A percentile compares a stretch with the other conserved stretches of the same genome.
Evolutionary conservation across 2,113 vertebrate species (phyloP).

Genomic region (Parotia lawesii): DNA sequence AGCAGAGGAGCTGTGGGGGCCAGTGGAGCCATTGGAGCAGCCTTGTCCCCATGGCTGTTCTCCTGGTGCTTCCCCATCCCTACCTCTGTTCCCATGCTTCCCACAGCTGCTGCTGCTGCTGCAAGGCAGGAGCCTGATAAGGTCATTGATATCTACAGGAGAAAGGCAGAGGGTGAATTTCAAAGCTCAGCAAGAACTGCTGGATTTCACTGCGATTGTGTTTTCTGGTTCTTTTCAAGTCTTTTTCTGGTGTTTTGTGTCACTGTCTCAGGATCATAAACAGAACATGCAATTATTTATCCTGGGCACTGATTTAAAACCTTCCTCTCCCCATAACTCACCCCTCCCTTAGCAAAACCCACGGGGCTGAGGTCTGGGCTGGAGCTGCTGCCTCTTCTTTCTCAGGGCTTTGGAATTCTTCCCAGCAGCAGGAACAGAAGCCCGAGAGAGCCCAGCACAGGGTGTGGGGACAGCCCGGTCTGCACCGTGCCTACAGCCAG

Average conservation of each 20-base stretch:
- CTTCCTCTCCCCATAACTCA: background rate
- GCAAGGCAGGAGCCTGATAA: background rate
- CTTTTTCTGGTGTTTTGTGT: background rate
- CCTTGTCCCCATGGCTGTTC: background rate
- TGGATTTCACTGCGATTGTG: background rate
- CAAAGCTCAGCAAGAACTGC: background rate
- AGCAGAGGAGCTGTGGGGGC: background rate
- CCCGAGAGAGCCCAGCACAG: background rate
- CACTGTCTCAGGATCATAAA: background rate
- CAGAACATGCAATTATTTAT: background rate
- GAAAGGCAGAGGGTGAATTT: background rate
- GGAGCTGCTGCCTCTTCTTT: background rate
- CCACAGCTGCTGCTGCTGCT: accelerated
- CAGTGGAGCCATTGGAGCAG: background rate
- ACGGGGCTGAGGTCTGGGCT: background rate
- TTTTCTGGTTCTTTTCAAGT: background rate
- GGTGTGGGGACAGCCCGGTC: background rate
- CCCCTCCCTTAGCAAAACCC: background rate
- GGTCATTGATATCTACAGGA: background rate
- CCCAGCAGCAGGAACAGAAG: background rate
- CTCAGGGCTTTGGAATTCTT: background rate
- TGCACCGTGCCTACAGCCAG: background rate
- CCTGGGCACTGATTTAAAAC: background rate
- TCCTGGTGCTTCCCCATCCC: background rate
- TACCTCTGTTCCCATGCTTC: accelerated